Base-by-base conservation (phyloP, 2,113 vertebrate species). In the Coracopsis vasa region DNA sequence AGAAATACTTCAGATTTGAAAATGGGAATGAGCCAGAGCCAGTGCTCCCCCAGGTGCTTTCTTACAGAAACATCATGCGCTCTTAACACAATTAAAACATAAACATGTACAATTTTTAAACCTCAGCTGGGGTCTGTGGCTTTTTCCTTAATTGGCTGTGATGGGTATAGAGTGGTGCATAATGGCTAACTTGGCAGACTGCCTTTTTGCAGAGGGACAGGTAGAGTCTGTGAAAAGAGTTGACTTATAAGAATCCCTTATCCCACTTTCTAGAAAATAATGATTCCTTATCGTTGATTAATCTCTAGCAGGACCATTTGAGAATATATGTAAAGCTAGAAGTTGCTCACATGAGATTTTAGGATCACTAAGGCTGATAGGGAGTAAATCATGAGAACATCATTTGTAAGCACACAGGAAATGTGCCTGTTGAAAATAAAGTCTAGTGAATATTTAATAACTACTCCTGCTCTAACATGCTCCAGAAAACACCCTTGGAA, bases 21-120 rank as follows among this genome's bases (percentile, higher is more conserved):
- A 87, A 78, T 0, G 2, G 16, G 37, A 69, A 51, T 24, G 31
- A 82, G 47, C 19, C n/a, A 70, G 51, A 64, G 44, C 16, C 69
- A 67, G 23, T 33, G 6, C 3, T 35, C 50, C 9, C 10, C 12
- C 71, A 80, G 60, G 61, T 72, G 44, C 37, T 53, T 73, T 87
- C 23, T 80, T 65, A 45, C 27, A 84, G 65, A 51, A 84, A 81
- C 73, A 47, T 56, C 64, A 11, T 8, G 33, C 54, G 41, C 74
- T 54, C 92, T 53, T 54, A 93, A 95, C 79, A 64, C 88, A 91
- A 89, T 88, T 80, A 97, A 96, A 96, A 67, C 19, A 35, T 33
- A 45, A 16, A 11, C 72, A 74, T 0, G 0, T 87, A 72, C 61
- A 56, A 69, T 82, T 93, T 90, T 84, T 90, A 87, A 91, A 86